Evolutionary conservation across 2,888 invertebrate genomes (phyloP), one percentile per base, ranked within the genome.

Genomic region (Opisthograptis luteolata): DNA sequence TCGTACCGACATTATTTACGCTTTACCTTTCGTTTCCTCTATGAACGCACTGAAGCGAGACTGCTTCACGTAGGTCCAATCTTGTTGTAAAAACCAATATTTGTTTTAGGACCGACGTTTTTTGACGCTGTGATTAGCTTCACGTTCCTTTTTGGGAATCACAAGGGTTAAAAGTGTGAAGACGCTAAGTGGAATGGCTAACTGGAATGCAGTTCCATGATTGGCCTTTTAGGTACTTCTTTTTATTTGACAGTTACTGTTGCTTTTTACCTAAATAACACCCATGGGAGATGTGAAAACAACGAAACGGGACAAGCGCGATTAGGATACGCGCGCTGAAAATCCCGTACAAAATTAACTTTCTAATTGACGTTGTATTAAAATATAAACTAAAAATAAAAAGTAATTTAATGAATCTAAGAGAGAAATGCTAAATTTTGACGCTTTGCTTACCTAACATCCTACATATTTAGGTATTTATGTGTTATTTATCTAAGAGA

Each of bases 41-140:
- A 6, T 14, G 30, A 0, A 35, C 24, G 17, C 47, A 41, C 24
- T 41, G 47, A 36, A 41, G 41, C 30, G 9, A 35, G 24, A 41
- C 42, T 27, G 15, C 31, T 9, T 5, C 31, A 32, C 47, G 48
- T 48, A 42, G 48, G 68, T 64, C 73, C 72, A 62, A 75, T 79
- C 81, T 81, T 57, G 75, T 79, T 78, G 76, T 43, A 51, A 70
- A 67, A 76, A 76, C 78, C 73, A 86, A 86, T 81, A 80, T 84
- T 84, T 74, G 77, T 71, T 73, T 66, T 71, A 68, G 63, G 67
- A 54, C 61, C 66, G 62, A 60, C 58, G 58, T 57, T 77, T 74
- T 70, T 73, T 67, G 55, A 62, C 59, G 55, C 37, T 63, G 46
- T 52, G 62, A 68, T 69, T 66, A 61, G 60, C 48, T 58, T 55